phyloP scores from a whole-genome alignment of 2,113 vertebrate species.

The Eupsittula cactorum region DNA sequence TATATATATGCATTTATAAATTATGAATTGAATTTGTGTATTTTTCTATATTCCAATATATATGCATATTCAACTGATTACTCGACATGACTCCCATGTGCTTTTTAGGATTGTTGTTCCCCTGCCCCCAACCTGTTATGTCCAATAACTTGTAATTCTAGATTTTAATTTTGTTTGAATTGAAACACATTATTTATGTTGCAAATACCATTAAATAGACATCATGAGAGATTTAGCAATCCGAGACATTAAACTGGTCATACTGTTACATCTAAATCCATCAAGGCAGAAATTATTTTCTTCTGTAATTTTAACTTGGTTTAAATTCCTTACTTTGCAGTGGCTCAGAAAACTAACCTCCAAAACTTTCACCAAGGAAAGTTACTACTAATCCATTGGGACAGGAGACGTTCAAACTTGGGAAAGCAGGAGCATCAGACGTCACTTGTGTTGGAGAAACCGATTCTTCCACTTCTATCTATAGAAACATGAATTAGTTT shows the following conservation, averaged over 20 bases:
- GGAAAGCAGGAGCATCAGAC: slow-evolving; percentile 58
- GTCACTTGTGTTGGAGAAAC: background rate
- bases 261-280: background rate
- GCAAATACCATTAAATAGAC: background rate
- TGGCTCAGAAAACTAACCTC: slow-evolving; percentile 69
- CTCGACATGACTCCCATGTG: background rate
- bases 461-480: slow-evolving; percentile 62
- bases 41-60: background rate
- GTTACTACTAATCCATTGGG: slow-evolving; percentile 86
- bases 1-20: background rate
- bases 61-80: background rate
- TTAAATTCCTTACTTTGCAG: background rate
- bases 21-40: background rate
- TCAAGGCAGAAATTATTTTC: background rate
- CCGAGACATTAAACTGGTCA: background rate
- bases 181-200: background rate
- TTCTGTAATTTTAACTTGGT: background rate
- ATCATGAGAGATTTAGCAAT: background rate
- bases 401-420: slow-evolving; percentile 80
- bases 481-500: background rate
- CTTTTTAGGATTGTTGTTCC: background rate
- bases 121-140: background rate
- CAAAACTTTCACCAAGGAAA: slow-evolving; percentile 73
- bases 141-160: background rate
- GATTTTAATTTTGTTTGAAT: background rate